Percentiles rank a stretch among this genome's conserved stretches.
phyloP scores from a whole-genome alignment of 2,113 vertebrate genomes.

The Plotosus lineatus region DNA sequence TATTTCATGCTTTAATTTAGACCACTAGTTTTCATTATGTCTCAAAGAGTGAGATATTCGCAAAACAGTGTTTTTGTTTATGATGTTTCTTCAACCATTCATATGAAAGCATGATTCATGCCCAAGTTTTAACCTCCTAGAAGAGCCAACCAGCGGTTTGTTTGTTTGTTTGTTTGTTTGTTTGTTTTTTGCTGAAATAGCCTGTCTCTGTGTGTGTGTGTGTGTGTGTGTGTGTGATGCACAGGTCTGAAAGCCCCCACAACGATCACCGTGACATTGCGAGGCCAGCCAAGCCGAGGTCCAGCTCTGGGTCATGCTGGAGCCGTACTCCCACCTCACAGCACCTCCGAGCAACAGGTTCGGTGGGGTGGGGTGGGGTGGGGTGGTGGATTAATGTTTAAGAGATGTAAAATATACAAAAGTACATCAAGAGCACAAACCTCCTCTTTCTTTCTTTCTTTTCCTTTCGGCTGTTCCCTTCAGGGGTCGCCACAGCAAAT shows the following conservation, averaged over 20 bases:
- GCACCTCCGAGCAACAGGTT: constrained; percentile 66
- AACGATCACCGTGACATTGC: constrained; percentile 88
- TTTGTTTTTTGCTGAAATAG: constrained; percentile 5
- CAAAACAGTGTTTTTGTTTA: neutral
- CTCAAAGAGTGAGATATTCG: neutral
- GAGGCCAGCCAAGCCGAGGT: constrained; percentile 80
- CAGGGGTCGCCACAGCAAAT: no score
- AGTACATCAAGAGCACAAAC: no score
- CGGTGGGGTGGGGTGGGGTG: constrained; percentile 65
- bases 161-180: constrained; percentile 52
- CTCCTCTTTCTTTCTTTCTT: no score
- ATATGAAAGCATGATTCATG: neutral
- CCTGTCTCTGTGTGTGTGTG: neutral
- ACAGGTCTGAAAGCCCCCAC: constrained; percentile 89
- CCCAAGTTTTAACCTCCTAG: neutral
- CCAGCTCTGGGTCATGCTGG: constrained; percentile 75
- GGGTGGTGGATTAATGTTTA: constrained; percentile 2
- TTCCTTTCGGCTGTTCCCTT: no score
- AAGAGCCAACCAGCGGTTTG: neutral
- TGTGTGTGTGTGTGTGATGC: constrained; percentile 59
- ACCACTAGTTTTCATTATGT: neutral
- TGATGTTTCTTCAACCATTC: neutral
- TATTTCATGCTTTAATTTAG: neutral
- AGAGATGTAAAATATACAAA: neutral
- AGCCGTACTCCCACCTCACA: constrained; percentile 55